Evolutionary conservation across 2,888 invertebrate species (phyloP), one percentile per base, ranked within the genome.

Genomic region (Seira sanloemensis): DNA sequence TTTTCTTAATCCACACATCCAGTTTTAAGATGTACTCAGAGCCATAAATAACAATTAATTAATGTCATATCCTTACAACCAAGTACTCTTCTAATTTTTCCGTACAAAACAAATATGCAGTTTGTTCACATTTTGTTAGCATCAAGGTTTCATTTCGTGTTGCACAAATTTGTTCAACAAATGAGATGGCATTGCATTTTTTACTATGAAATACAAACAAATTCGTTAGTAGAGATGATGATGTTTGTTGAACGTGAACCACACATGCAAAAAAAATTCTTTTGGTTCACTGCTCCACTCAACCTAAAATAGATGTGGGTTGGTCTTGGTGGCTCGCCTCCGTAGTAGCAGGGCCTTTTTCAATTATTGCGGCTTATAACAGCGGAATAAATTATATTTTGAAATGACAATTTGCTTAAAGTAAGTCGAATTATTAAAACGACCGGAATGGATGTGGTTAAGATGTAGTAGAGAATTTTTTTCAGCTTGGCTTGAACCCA

Each of bases 251-350:
- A 62, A 23, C 62, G 9, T 62, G 62, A 62, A 62, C 62, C 62
- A 23, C 62, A n/a, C 21, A 62, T 21, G 62, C n/a, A 50, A 50
- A 50, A 37, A 27, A 68, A 27, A 18, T 71, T 19, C 23, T 74
- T 74, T 66, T 75, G 46, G 75, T 75, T 75, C 75, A 75, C 66
- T 75, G 75, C 25, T 66, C 46, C 46, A 37, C 46, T 21, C 18
- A 75, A 75, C 75, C 37, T 37, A 65, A 75, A 75, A 66, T 66
- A 23, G 46, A 66, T 66, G 75, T 75, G 75, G 65, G 75, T 75
- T 75, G 75, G 75, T 75, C 75, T 21, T 62, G 62, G 62, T 62
- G 62, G 62, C 62, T 62, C 23, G n/a, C 62, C 62, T 62, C 62
- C 62, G 19, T 21, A n/a, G n/a, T n/a, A n/a, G n/a, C n/a, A 58